Percentiles rank a stretch among this genome's conserved stretches.
phyloP scores from a whole-genome alignment of 2,797 vertebrate species.

The Apogon hyalosoma region DNA sequence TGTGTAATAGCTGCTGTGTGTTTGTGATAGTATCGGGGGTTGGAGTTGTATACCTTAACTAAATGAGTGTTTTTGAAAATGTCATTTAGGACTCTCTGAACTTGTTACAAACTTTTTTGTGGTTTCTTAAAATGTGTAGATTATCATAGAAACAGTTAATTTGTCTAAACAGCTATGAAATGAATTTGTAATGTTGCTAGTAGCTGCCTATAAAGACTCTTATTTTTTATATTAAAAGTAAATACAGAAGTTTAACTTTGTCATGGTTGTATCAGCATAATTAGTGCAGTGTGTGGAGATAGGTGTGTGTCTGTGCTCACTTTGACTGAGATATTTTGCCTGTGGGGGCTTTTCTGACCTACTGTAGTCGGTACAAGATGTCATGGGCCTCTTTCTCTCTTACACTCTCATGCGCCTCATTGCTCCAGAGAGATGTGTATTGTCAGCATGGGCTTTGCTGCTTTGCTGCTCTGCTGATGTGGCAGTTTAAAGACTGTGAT shows the following conservation, averaged over 20 bases:
- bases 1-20: too few relatives aligned
- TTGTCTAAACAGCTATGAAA: too few relatives aligned
- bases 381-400: conserved; percentile 9
- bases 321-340: conserved; percentile 11
- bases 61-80: background rate
- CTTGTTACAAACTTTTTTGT: background rate
- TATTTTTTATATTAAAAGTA: background rate
- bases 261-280: background rate
- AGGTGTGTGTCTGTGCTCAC: conserved; percentile 6
- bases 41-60: background rate
- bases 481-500: conserved; percentile 74
- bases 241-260: background rate
- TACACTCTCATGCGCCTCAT: conserved; percentile 48
- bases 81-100: background rate
- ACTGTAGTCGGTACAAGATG: conserved; percentile 18
- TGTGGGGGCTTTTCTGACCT: conserved; percentile 30
- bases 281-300: background rate
- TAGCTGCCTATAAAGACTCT: background rate
- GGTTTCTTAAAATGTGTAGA: too few relatives aligned
- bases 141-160: too few relatives aligned
- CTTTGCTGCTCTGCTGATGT: conserved; percentile 77
- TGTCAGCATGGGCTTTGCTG: conserved; percentile 77
- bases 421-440: conserved; percentile 73
- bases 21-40: background rate
- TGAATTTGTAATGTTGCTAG: background rate